phyloP scores from a whole-genome alignment of 2,113 vertebrate genomes.

The Leptocoma aspasia region DNA sequence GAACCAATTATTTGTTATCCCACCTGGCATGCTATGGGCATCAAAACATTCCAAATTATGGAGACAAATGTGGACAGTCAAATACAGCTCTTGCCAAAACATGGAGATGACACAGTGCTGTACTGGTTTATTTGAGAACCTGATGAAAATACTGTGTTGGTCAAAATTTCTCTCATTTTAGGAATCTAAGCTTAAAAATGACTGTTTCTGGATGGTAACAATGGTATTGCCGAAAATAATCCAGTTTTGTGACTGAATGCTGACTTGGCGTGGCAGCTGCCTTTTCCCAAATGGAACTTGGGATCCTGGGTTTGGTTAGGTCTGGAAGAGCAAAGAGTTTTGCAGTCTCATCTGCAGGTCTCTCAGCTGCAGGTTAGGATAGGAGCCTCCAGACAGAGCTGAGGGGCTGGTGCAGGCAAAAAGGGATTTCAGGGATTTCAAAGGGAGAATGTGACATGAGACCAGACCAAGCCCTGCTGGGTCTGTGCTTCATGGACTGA shows the following conservation, averaged over 20 bases:
- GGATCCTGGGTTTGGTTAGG: not conserved
- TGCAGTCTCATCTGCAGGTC: not conserved
- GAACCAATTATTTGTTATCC: not conserved
- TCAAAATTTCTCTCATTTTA: not conserved
- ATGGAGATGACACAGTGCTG: not conserved
- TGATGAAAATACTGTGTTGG: rapidly evolving
- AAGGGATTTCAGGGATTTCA: not conserved
- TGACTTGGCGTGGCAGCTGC: not conserved
- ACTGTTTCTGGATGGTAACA: not conserved
- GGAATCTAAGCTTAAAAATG: not conserved
- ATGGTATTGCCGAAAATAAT: not conserved
- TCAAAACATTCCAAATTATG: not conserved
- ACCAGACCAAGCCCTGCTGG: not conserved
- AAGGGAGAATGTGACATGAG: rapidly evolving
- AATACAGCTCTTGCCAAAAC: not conserved
- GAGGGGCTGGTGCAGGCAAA: not conserved
- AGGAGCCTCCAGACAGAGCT: not conserved
- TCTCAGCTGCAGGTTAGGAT: not conserved
- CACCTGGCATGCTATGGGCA: not conserved
- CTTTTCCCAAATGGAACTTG: not conserved
- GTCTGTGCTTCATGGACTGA: not conserved
- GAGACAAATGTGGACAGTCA: not conserved
- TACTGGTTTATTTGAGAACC: not conserved
- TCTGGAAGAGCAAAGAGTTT: not conserved
- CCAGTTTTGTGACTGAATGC: not conserved